phyloP scores from a whole-genome alignment of 2,797 vertebrate genomes.

The Pygocentrus nattereri region DNA sequence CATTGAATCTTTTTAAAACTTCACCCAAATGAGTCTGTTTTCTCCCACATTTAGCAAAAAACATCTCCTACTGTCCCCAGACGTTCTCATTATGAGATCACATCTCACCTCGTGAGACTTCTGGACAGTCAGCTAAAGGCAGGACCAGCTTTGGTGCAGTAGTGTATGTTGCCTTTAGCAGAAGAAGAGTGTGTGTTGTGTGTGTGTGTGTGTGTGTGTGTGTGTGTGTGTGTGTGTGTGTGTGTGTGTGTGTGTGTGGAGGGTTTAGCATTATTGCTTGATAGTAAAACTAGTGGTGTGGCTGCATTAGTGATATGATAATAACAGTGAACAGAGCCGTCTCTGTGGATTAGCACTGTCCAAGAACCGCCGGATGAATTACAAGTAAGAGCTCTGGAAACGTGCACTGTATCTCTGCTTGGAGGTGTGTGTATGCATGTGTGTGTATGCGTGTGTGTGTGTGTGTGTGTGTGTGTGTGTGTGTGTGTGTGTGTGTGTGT shows the following conservation, averaged over 20 bases:
- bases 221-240: slow-evolving; percentile 2
- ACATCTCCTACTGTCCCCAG: too few species aligned
- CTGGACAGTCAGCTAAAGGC: background rate
- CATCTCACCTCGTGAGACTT: too few species aligned
- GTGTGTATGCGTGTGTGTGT: slow-evolving; percentile 44
- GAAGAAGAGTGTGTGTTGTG: background rate
- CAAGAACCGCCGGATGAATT: background rate
- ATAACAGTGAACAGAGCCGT: background rate
- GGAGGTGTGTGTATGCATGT: slow-evolving; percentile 25
- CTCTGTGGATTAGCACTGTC: slow-evolving; percentile 17
- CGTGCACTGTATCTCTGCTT: background rate
- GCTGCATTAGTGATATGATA: background rate
- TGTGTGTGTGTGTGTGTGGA: slow-evolving; percentile 14
- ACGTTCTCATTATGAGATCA: too few species aligned
- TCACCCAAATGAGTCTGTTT: too few species aligned
- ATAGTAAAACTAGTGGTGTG: background rate
- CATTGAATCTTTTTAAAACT: too few species aligned
- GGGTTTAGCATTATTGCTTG: background rate
- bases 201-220: slow-evolving; percentile 9
- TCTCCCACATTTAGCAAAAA: too few species aligned
- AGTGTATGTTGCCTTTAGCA: background rate
- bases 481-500: slow-evolving; percentile 44
- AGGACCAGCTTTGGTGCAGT: background rate
- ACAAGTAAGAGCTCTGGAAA: slow-evolving; percentile 5
- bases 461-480: slow-evolving; percentile 33